phyloP scores from a whole-genome alignment of 2,797 vertebrate species.

The Lerista edwardsae region DNA sequence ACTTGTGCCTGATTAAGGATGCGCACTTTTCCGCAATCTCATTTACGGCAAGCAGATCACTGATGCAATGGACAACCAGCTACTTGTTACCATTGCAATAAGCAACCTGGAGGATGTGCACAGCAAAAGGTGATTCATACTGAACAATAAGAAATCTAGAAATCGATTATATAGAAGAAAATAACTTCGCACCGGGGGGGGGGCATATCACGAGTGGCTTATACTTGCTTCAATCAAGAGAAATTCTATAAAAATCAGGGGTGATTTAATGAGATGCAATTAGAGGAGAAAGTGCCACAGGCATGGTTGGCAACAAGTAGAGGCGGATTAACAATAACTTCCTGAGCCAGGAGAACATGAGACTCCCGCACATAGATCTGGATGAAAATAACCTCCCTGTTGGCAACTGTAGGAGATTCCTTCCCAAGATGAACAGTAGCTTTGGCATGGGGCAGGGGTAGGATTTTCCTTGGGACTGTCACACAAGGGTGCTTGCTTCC shows the following conservation, averaged over 20 bases:
- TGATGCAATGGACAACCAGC: background rate
- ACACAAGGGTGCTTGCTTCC: no score
- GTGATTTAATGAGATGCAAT: slow-evolving; percentile 10
- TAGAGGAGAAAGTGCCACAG: background rate
- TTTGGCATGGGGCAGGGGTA: no score
- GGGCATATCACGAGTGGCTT: background rate
- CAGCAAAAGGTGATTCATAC: background rate
- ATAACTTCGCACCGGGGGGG: background rate
- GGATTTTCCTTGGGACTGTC: no score
- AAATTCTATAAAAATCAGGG: slow-evolving; percentile 13
- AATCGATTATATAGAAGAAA: slow-evolving; percentile 1
- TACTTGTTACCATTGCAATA: background rate
- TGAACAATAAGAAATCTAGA: slow-evolving; percentile 5
- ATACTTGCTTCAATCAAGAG: slow-evolving; percentile 16
- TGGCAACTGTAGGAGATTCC: no score
- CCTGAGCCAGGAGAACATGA: background rate
- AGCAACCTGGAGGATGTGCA: background rate
- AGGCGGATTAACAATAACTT: background rate
- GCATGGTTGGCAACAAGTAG: background rate
- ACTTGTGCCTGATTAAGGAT: background rate
- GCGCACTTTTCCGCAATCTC: background rate
- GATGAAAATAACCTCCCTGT: background rate
- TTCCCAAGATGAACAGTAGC: no score
- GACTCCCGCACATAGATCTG: background rate
- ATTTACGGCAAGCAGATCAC: background rate